phyloP scores from a whole-genome alignment of 2,113 vertebrate genomes.

The Grus americana region DNA sequence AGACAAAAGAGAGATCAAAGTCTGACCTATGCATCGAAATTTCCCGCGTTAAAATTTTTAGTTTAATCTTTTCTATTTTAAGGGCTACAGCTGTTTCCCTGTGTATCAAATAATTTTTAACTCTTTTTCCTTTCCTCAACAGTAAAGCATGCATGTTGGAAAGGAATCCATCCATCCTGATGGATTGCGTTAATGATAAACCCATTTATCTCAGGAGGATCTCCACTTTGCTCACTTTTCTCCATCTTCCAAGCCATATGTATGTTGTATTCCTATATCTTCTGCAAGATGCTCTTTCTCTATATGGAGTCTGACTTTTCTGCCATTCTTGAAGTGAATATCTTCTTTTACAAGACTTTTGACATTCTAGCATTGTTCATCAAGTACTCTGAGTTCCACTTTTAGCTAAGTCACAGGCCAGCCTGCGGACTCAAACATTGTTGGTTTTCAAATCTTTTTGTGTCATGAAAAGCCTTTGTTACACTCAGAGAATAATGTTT shows the following conservation, averaged over 20 bases:
- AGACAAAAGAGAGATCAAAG: background rate
- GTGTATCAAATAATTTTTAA: background rate
- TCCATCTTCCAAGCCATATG: background rate
- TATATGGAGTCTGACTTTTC: background rate
- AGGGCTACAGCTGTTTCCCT: background rate
- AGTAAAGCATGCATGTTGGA: background rate
- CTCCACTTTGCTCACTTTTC: background rate
- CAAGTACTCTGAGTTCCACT: background rate
- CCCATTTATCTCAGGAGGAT: background rate
- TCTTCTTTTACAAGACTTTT: background rate
- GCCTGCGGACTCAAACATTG: background rate
- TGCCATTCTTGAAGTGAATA: background rate
- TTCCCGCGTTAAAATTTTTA: background rate
- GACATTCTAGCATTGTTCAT: background rate
- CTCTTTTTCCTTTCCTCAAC: background rate
- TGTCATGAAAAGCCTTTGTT: conserved; percentile 19
- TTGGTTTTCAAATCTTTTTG: background rate
- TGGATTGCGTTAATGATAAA: background rate
- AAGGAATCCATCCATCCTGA: background rate
- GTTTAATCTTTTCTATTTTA: background rate
- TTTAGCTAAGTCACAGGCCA: background rate
- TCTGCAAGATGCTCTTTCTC: background rate
- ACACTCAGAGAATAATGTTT: background rate
- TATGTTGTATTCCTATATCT: background rate
- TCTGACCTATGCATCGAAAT: background rate